phyloP scores from a whole-genome alignment of 2,797 vertebrate genomes.

The Sebastes wilsoni region DNA sequence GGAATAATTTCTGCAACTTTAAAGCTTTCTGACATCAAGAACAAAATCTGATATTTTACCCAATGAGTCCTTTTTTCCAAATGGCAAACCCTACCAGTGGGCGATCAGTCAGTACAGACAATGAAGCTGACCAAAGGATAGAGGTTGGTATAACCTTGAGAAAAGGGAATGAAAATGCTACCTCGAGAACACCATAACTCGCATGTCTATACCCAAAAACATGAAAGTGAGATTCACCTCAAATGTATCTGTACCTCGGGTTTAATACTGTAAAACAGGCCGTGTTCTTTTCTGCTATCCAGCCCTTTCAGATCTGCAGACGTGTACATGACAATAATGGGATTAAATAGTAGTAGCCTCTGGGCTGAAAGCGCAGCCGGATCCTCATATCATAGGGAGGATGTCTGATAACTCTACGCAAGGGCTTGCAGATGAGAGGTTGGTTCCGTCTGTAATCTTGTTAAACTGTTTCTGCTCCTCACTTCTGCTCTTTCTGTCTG shows the following conservation, averaged over 20 bases:
- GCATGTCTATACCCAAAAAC: constrained; percentile 36
- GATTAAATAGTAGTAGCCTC: constrained; percentile 59
- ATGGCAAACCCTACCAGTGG: background rate
- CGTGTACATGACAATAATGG: constrained; percentile 15
- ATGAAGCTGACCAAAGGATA: constrained; percentile 17
- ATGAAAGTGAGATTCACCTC: constrained; percentile 36
- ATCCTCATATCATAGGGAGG: constrained; percentile 34
- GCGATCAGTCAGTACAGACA: constrained; percentile 10
- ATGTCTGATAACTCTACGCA: constrained; percentile 21
- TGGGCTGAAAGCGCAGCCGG: constrained; percentile 33
- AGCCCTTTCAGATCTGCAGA: constrained; percentile 41
- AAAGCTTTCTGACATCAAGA: constrained; percentile 9
- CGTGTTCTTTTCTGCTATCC: constrained; percentile 22
- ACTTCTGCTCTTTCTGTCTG: constrained; percentile 12
- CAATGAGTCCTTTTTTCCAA: background rate
- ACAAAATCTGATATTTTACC: constrained; percentile 6
- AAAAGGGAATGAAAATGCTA: constrained; percentile 44
- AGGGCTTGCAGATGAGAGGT: constrained; percentile 34
- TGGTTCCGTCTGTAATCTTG: constrained; percentile 16
- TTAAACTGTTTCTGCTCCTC: constrained; percentile 12
- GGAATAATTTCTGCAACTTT: background rate
- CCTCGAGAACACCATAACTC: constrained; percentile 33
- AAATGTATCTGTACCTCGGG: constrained; percentile 63
- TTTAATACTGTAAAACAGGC: constrained; percentile 53
- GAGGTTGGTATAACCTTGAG: constrained; percentile 34